A percentile compares a stretch with the other conserved stretches of the same genome.
These are phyloP conservation scores for Argyra leucocephala DNA, from an alignment of 2,888 invertebrate genomes.

Conservation along the genomic window DNA sequence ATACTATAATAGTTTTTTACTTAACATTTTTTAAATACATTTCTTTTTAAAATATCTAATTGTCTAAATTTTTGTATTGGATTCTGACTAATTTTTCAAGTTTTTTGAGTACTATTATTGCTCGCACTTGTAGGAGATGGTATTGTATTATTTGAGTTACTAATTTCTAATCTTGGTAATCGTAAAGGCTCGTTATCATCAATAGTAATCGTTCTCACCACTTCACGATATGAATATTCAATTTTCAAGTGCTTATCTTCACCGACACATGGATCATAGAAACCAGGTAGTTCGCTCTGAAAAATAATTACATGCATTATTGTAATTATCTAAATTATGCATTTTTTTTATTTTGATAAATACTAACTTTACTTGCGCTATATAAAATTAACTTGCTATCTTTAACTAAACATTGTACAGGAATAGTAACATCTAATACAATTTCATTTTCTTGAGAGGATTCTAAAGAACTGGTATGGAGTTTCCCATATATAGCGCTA, in stretches of 20 bases:
- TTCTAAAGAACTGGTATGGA: constrained; percentile 43
- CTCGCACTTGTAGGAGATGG: background rate
- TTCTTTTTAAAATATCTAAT: background rate
- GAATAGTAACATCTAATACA: constrained; percentile 81
- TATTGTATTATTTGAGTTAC: background rate
- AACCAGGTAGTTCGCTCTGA: constrained; percentile 91
- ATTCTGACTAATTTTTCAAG: background rate
- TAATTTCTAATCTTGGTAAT: constrained; percentile 50
- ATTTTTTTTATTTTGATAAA: background rate
- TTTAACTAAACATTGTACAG: constrained; percentile 85
- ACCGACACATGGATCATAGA: constrained; percentile 90
- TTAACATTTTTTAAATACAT: background rate
- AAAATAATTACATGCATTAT: constrained; percentile 32
- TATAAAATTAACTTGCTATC: constrained; percentile 80
- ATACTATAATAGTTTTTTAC: background rate
- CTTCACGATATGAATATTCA: constrained; percentile 74
- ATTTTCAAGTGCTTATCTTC: constrained; percentile 82
- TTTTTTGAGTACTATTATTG: background rate
- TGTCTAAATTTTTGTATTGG: background rate
- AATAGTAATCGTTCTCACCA: constrained; percentile 68
- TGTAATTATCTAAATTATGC: background rate
- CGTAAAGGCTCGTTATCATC: constrained; percentile 70
- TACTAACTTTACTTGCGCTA: constrained; percentile 70
- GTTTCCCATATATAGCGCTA: constrained; percentile 71
- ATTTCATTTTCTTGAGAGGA: constrained; percentile 29